A percentile compares a stretch with the other conserved stretches of the same genome.
Conservation (phyloP, 2,113 vertebrate genomes). For the Parotia lawesii region DNA sequence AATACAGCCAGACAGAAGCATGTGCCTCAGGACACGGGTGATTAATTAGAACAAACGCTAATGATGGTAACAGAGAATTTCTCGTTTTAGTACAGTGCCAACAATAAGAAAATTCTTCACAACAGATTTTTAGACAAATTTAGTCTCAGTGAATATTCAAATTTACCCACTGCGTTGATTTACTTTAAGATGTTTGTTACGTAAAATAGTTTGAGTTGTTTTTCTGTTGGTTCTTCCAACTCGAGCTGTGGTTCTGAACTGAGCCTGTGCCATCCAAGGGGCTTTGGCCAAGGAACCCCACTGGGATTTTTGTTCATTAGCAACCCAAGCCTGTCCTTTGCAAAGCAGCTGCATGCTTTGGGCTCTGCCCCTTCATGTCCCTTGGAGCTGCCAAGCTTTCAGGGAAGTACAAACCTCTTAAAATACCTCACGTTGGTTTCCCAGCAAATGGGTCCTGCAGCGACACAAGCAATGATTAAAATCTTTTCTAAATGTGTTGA, state of each 20-base stretch:
- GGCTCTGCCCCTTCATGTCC: background rate
- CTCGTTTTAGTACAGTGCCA: background rate
- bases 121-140: background rate
- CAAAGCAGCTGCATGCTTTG: background rate
- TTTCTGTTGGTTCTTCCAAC: background rate
- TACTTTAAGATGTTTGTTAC: background rate
- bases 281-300: background rate
- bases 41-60: background rate
- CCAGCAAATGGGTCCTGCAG: background rate
- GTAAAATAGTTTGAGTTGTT: background rate
- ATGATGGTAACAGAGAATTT: background rate
- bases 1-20: background rate
- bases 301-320: background rate
- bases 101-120: background rate
- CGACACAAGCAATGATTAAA: constrained; percentile 17
- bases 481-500: constrained; percentile 17
- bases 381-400: background rate
- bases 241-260: rapidly evolving
- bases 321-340: background rate
- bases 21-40: background rate
- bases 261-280: background rate
- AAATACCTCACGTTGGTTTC: background rate
- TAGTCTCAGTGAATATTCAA: background rate
- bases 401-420: background rate
- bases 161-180: background rate